Evolutionary conservation across 2,888 invertebrate genomes (phyloP).

Genomic region (Muscina levida): DNA sequence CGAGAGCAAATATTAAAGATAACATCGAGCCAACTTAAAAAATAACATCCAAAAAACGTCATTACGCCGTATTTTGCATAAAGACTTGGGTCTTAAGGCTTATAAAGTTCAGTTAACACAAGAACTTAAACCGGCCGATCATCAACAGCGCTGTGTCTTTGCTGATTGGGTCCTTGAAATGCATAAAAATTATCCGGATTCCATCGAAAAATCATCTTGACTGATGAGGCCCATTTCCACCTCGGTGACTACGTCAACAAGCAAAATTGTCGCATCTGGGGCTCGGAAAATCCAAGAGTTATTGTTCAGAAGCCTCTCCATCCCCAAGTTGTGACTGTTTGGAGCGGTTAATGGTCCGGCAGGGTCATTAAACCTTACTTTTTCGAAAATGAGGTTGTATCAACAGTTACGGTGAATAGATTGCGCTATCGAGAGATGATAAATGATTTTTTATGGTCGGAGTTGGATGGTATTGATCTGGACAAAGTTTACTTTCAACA

Average conservation of each 20-base stretch:
- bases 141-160: too few relatives aligned
- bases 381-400: slow-evolving; percentile 54
- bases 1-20: too few relatives aligned
- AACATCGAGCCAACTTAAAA: too few relatives aligned
- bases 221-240: slow-evolving; percentile 4
- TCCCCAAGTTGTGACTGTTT: not conserved
- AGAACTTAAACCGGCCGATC: too few relatives aligned
- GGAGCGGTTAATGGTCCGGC: not conserved
- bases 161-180: too few relatives aligned
- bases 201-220: not conserved
- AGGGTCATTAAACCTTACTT: too few relatives aligned
- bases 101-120: too few relatives aligned
- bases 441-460: slow-evolving; percentile 34
- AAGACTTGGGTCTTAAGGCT: too few relatives aligned
- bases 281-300: not conserved
- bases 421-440: slow-evolving; percentile 38
- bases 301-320: slow-evolving; percentile 6
- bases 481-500: slow-evolving; percentile 47
- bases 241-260: not conserved
- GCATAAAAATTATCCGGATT: too few relatives aligned
- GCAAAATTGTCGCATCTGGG: slow-evolving; percentile 13
- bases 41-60: too few relatives aligned
- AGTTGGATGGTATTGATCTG: slow-evolving; percentile 36
- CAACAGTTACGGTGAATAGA: slow-evolving; percentile 31
- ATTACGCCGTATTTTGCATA: too few relatives aligned